These are phyloP conservation scores for Hyppa rectilinea DNA, from an alignment of 2,888 invertebrate species.

Conservation along the genomic window DNA sequence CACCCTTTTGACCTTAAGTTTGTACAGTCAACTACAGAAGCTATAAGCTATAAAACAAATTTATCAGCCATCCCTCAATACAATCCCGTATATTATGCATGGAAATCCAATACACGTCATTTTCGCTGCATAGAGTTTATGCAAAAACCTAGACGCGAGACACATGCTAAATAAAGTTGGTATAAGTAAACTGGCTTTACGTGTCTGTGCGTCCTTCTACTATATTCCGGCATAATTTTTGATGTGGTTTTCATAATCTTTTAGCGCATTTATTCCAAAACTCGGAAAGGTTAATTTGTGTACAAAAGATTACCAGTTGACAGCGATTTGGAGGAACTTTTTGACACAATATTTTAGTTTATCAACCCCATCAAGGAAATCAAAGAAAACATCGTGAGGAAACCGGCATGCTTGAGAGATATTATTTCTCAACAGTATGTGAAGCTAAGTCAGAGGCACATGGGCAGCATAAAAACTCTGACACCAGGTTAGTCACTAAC, in stretches of 20 bases:
- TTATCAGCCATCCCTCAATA: conserved; percentile 42
- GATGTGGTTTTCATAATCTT: background rate
- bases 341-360: too few relatives aligned
- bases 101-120: conserved; percentile 59
- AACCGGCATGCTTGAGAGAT: too few relatives aligned
- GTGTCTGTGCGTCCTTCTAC: background rate
- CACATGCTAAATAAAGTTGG: conserved; percentile 34
- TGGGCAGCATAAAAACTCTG: too few relatives aligned
- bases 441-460: too few relatives aligned
- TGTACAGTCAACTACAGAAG: conserved; percentile 4
- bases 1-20: background rate
- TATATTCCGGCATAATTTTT: background rate
- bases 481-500: too few relatives aligned
- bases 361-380: too few relatives aligned
- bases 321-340: too few relatives aligned
- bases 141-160: conserved; percentile 32
- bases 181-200: background rate
- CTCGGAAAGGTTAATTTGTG: too few relatives aligned
- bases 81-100: conserved; percentile 50
- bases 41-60: conserved; percentile 16
- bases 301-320: too few relatives aligned
- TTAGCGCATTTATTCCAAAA: background rate
- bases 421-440: too few relatives aligned
- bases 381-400: too few relatives aligned
- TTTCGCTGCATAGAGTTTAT: conserved; percentile 47